phyloP scores from a whole-genome alignment of 2,113 vertebrate genomes.

The Tursiops truncatus region DNA sequence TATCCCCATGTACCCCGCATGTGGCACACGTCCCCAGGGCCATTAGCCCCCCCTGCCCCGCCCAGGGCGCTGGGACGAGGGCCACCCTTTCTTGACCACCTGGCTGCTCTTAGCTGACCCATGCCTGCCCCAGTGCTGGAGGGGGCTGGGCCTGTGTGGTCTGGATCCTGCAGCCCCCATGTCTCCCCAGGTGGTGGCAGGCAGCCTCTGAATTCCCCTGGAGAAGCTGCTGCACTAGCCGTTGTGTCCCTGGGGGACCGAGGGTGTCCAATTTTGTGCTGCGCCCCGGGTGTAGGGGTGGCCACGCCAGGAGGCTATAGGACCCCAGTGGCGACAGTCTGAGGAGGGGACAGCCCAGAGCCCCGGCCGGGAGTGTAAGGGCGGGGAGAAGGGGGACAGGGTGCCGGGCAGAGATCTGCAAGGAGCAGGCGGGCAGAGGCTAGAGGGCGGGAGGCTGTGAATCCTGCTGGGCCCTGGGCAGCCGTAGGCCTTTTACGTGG shows the following conservation, averaged over 20 bases:
- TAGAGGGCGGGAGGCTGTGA: fast-evolving
- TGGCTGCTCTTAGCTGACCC: background rate
- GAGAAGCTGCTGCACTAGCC: background rate
- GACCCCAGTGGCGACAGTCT: background rate
- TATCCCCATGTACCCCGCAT: background rate
- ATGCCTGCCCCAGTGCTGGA: fast-evolving
- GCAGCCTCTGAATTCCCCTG: background rate
- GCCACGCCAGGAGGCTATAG: background rate
- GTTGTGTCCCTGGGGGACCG: background rate
- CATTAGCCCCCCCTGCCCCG: background rate
- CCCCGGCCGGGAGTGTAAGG: background rate
- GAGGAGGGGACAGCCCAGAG: background rate
- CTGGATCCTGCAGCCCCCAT: background rate
- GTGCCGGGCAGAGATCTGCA: background rate
- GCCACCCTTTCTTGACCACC: background rate
- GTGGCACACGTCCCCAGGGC: background rate
- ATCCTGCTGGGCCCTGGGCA: background rate
- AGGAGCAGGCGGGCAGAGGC: background rate
- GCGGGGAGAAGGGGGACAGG: background rate
- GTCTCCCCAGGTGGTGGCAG: background rate
- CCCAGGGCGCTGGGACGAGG: background rate
- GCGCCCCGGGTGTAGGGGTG: background rate
- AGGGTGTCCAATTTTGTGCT: too few relatives aligned
- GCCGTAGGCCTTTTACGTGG: too few relatives aligned
- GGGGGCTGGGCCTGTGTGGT: background rate